Evolutionary conservation across 2,888 invertebrate genomes (phyloP), one percentile per base, ranked within the genome.

Genomic region (Phanerotoma sp.): DNA sequence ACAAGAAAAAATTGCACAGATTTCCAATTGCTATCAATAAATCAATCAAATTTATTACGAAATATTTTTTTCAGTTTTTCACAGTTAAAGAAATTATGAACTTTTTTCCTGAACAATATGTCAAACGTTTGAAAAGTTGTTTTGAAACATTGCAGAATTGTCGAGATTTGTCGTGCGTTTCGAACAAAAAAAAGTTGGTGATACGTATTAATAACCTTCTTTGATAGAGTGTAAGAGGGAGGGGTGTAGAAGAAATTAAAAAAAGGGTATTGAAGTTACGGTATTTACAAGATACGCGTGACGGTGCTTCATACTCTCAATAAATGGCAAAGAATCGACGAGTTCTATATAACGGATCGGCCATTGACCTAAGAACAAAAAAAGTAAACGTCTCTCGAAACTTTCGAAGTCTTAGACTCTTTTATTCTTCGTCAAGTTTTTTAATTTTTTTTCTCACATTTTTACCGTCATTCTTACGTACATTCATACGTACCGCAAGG

Each of bases 341-440:
- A 15, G 38, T 35, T 28, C 11, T 21, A 35, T 38, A 35, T 49
- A 54, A 54, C 49, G 54, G 54, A 49, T 46, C 38, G 54, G 54
- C 45, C 44, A 38, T 30, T 54, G 38, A 54, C 49, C 49, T 42
- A 44, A 22, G 18, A 25, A 20, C 32, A 41, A 48, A 46, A 46
- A 30, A n/a, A 25, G 25, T 25, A 25, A 25, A 25, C 25, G 42
- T 25, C 22, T 20, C 46, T 37, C 7, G 21, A 11, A 15, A 35
- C 35, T 15, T 35, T 35, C 35, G 15, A 35, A 35, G 5, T n/a
- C n/a, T n/a, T 35, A 4, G 13, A 13, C 35, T n/a, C 35, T 35
- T 35, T 35, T 35, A 35, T 35, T 4, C 33, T 15, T n/a, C 28
- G 25, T 30, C 13, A 35, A 15, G 7, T n/a, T 15, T n/a, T 35